phyloP scores from a whole-genome alignment of 2,797 vertebrate species.

The Myripristis murdjan region DNA sequence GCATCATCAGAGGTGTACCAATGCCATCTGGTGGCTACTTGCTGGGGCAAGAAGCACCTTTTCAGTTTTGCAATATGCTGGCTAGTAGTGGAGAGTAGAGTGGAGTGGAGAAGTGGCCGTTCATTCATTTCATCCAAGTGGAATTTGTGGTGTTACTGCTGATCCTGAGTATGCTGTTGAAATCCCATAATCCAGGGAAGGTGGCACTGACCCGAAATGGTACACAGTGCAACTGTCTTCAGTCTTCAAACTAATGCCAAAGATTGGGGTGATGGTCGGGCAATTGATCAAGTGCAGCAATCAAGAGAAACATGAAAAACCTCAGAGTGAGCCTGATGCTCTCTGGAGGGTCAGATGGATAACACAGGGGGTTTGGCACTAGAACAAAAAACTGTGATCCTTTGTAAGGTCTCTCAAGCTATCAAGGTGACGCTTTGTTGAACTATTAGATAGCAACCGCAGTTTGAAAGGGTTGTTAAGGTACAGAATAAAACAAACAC shows the following conservation, averaged over 20 bases:
- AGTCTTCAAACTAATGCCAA: background rate
- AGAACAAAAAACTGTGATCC: background rate
- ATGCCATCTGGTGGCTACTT: conserved; percentile 64
- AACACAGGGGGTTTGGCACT: background rate
- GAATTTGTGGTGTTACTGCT: background rate
- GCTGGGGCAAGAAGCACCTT: background rate
- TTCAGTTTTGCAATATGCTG: background rate
- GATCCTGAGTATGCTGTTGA: background rate
- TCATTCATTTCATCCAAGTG: background rate
- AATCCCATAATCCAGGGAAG: no score
- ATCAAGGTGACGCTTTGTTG: background rate
- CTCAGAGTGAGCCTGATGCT: no score
- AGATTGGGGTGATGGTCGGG: background rate
- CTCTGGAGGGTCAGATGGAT: background rate
- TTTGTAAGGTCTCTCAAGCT: background rate
- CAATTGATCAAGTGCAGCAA: background rate
- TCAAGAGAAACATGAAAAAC: no score
- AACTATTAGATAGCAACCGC: background rate
- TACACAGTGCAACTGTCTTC: background rate
- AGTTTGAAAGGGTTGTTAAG: background rate
- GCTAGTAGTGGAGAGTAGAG: background rate
- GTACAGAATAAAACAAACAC: background rate
- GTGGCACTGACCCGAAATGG: background rate
- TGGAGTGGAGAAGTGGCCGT: background rate
- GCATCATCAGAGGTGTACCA: background rate